These are phyloP conservation scores for Cetoscarus ocellatus DNA, from an alignment of 2,797 vertebrate species.

Conservation along the genomic window DNA sequence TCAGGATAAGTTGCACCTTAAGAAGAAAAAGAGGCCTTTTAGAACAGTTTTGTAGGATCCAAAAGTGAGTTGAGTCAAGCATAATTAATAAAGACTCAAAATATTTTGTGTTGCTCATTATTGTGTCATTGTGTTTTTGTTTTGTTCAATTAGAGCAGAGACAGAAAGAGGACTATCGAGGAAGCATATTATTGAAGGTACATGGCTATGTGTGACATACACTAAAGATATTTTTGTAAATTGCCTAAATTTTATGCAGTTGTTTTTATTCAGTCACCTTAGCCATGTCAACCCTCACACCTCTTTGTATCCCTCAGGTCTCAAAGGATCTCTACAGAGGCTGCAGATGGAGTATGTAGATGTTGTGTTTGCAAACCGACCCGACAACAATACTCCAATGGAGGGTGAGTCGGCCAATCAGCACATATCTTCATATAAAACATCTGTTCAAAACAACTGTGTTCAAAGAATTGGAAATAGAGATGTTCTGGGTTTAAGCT, in stretches of 20 bases:
- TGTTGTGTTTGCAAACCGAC: slow-evolving; percentile 96
- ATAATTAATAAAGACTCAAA: background rate
- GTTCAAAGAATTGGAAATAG: no score
- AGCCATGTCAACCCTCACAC: background rate
- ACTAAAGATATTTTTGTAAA: slow-evolving; percentile 1
- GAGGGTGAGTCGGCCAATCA: slow-evolving; percentile 88
- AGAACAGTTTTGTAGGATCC: background rate
- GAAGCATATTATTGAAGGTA: slow-evolving; percentile 98
- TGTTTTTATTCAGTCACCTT: background rate
- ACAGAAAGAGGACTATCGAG: slow-evolving; percentile 94
- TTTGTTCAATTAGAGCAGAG: slow-evolving; percentile 88
- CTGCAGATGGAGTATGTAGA: slow-evolving; percentile 98
- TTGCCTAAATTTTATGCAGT: background rate
- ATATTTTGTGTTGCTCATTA: background rate
- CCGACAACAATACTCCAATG: slow-evolving; percentile 97
- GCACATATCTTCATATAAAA: background rate
- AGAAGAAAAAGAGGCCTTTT: background rate
- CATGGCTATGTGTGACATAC: background rate
- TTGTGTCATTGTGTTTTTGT: slow-evolving; percentile 24
- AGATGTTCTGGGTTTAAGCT: no score
- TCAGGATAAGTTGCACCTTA: background rate
- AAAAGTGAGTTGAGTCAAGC: background rate
- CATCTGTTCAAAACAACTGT: background rate
- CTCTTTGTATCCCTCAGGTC: slow-evolving; percentile 80
- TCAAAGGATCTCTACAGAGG: slow-evolving; percentile 95